Evolutionary conservation across 2,113 vertebrate genomes (phyloP), one percentile per base, ranked within the genome.

Genomic region (Cebus imitator): DNA sequence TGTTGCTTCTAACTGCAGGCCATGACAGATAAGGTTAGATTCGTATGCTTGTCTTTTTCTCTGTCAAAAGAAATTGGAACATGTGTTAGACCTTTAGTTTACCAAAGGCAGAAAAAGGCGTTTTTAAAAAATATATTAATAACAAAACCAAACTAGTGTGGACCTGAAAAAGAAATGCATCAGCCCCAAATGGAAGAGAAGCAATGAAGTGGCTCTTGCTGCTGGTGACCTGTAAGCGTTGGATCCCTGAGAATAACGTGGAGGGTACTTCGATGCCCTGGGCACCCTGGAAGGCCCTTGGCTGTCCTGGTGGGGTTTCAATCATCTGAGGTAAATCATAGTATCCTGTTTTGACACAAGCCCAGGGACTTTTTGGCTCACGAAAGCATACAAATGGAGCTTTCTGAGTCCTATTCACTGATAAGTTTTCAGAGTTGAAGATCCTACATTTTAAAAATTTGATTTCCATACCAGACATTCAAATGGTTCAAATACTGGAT

Each of bases 1-100:
- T 0, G 99, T 99, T 0, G 99, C 99, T 98, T 99, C 99, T 72
- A 99, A 98, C 78, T 99, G 98, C 97, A 99, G 93, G n/a, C 99
- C 99, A 25, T 98, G 98, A 86, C 97, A 99, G 98, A 99, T 99
- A 98, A 99, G 98, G 96, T 98, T 99, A 92, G 98, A 99, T 91
- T 99, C 99, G 80, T 99, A 99, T 1, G 93, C 98, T 98, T 99
- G 99, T 72, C 99, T 99, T 93, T 99, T 99, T 90, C 90, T 99
- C 99, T 99, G 97, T 98, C 95, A 98, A 97, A 98, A 98, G 55
- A 78, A 76, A 97, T 90, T 48, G 23, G 40, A 86, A 93, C 73
- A 72, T 94, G 92, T 21, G 32, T 94, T 96, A 96, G 96, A 75
- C 23, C 14, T 90, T 79, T 25, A 86, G 50, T 95, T 86, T 40